Percentiles rank a stretch among this genome's conserved stretches.
Conservation (phyloP, 2,888 invertebrate genomes). For the Notodonta dromedarius region DNA sequence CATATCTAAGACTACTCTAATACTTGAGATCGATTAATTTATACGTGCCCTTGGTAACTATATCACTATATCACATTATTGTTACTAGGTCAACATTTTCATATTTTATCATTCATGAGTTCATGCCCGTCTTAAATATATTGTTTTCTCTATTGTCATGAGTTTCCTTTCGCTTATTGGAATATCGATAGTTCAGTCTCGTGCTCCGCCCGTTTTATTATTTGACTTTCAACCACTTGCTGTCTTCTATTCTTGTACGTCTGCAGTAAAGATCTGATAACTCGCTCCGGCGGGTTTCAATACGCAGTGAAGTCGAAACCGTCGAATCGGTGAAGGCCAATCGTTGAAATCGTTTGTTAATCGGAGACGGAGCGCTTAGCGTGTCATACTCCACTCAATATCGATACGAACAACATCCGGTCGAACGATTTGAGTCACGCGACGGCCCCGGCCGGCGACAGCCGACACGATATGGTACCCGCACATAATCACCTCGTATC, state of each 20-base stretch:
- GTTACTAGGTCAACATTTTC: too few relatives aligned
- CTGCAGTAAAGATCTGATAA: constrained; percentile 30
- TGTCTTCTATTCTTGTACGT: constrained; percentile 20
- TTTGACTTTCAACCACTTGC: constrained; percentile 8
- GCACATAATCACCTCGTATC: constrained; percentile 50
- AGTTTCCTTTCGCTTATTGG: constrained; percentile 18
- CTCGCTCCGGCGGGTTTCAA: constrained; percentile 32
- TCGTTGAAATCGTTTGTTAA: constrained; percentile 65
- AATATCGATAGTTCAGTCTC: constrained; percentile 22
- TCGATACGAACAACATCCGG: constrained; percentile 60
- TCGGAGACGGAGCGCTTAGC: constrained; percentile 64
- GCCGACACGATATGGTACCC: constrained; percentile 44
- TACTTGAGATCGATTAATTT: too few relatives aligned
- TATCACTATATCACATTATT: too few relatives aligned
- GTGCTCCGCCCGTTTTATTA: constrained; percentile 17
- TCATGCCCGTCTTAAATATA: constrained; percentile 8
- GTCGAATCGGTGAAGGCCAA: constrained; percentile 54
- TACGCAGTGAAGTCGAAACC: constrained; percentile 47
- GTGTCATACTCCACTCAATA: constrained; percentile 71
- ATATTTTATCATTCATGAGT: neutral
- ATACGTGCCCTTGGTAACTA: too few relatives aligned
- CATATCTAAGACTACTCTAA: too few relatives aligned
- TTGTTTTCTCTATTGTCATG: constrained; percentile 17
- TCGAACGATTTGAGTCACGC: constrained; percentile 69
- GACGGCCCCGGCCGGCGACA: constrained; percentile 42